Percentiles rank a stretch among this genome's conserved stretches.
Evolutionary conservation across 2,113 vertebrate species (phyloP).

Genomic region (Todiramphus chloris): DNA sequence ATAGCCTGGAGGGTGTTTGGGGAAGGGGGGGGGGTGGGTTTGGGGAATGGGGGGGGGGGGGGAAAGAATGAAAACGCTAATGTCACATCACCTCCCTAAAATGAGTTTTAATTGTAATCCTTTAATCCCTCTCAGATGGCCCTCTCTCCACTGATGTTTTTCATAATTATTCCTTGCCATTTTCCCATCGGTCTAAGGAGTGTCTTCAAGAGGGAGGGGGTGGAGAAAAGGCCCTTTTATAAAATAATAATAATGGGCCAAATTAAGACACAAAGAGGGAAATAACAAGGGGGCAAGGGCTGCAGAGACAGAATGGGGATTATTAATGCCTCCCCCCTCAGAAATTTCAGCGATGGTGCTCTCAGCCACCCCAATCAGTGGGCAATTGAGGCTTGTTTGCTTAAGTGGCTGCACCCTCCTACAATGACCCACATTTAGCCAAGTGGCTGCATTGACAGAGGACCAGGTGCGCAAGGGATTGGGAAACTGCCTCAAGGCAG

Average conservation of each 20-base stretch:
- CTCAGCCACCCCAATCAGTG: conserved; percentile 71
- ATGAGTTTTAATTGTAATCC: conserved; percentile 79
- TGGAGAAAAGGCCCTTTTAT: conserved; percentile 59
- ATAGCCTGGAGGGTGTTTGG: conserved; percentile 57
- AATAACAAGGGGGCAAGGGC: conserved; percentile 55
- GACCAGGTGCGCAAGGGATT: conserved; percentile 48
- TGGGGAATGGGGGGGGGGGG: not conserved
- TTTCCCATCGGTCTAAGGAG: conserved; percentile 76
- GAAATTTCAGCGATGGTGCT: conserved; percentile 44
- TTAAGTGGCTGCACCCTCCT: conserved; percentile 57
- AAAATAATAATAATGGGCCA: conserved; percentile 64
- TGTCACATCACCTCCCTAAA: conserved; percentile 67
- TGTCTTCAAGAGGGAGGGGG: conserved; percentile 68
- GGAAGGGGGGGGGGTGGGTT: conserved; percentile 15
- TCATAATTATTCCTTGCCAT: conserved; percentile 76
- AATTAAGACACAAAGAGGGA: conserved; percentile 68
- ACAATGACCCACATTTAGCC: conserved; percentile 65
- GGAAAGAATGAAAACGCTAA: conserved; percentile 46
- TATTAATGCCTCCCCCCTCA: conserved; percentile 34
- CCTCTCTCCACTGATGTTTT: conserved; percentile 75
- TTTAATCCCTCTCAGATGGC: conserved; percentile 82
- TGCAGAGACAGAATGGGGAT: conserved; percentile 48
- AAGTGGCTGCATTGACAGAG: conserved; percentile 60
- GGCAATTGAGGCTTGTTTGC: conserved; percentile 61
- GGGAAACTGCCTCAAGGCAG: not conserved